Evolutionary conservation across 1,140 invertebrate genomes (phyloP).

Genomic region (Venturia canescens): DNA sequence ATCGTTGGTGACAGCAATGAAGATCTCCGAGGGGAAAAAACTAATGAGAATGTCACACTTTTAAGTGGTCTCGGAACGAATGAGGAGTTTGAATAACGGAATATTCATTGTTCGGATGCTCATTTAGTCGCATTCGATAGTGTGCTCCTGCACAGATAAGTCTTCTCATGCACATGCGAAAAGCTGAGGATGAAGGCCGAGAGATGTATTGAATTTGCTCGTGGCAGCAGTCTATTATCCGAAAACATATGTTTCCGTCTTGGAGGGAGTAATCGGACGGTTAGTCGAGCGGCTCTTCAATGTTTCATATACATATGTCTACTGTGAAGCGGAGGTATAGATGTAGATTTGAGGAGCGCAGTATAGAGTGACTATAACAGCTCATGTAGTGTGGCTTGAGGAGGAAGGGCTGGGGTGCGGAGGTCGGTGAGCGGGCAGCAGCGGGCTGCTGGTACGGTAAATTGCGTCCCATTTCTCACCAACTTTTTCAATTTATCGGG

Average conservation of each 20-base stretch:
- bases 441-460: slow-evolving; percentile 58
- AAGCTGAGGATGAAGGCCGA: not conserved
- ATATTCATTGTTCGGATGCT: too few relatives aligned
- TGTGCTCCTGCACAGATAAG: too few relatives aligned
- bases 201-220: not conserved
- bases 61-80: too few relatives aligned
- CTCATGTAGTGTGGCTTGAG: not conserved
- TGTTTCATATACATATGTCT: not conserved
- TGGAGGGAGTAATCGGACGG: not conserved
- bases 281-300: not conserved
- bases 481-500: slow-evolving; percentile 75
- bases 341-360: not conserved
- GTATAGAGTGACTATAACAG: slow-evolving; percentile 1
- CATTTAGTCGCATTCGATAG: too few relatives aligned
- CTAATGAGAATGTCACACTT: too few relatives aligned
- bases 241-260: not conserved
- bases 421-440: slow-evolving; percentile 23
- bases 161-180: not conserved
- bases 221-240: slow-evolving; percentile 8
- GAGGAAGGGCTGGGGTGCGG: too few relatives aligned
- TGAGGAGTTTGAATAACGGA: too few relatives aligned
- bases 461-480: slow-evolving; percentile 74
- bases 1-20: too few relatives aligned
- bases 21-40: too few relatives aligned
- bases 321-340: not conserved